Evolutionary conservation across 2,113 vertebrate species (phyloP).

Genomic region (Ceyx melanurus): DNA sequence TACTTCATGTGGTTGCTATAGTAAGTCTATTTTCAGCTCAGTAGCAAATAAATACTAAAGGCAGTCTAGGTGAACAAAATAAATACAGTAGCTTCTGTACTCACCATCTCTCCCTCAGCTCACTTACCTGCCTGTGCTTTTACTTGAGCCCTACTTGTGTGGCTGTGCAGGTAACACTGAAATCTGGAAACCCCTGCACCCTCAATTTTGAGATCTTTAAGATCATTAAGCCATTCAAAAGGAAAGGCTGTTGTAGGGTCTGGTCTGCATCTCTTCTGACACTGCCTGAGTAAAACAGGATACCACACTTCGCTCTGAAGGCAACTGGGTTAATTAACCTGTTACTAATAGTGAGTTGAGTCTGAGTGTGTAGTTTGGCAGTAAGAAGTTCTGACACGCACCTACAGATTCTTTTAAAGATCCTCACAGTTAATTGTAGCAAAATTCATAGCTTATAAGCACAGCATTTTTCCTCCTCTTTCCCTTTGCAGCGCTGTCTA

Average conservation of each 20-base stretch:
- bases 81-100: background rate
- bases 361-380: background rate
- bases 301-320: background rate
- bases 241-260: background rate
- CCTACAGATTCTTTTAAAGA: background rate
- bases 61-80: background rate
- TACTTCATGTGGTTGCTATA: background rate
- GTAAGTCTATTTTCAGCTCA: background rate
- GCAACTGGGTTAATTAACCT: background rate
- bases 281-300: background rate
- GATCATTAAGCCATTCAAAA: background rate
- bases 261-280: background rate
- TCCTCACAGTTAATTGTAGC: background rate
- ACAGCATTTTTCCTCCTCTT: background rate
- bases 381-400: background rate
- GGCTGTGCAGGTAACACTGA: background rate
- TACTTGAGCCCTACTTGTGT: background rate
- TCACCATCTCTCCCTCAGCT: background rate
- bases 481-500: slow-evolving; percentile 81
- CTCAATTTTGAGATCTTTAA: background rate
- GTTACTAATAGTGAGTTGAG: background rate
- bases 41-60: background rate
- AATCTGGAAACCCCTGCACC: background rate
- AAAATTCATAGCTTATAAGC: background rate
- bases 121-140: background rate